These are phyloP conservation scores for Chlorodrepanis virens DNA, from an alignment of 2,113 vertebrate genomes.

Conservation along the genomic window DNA sequence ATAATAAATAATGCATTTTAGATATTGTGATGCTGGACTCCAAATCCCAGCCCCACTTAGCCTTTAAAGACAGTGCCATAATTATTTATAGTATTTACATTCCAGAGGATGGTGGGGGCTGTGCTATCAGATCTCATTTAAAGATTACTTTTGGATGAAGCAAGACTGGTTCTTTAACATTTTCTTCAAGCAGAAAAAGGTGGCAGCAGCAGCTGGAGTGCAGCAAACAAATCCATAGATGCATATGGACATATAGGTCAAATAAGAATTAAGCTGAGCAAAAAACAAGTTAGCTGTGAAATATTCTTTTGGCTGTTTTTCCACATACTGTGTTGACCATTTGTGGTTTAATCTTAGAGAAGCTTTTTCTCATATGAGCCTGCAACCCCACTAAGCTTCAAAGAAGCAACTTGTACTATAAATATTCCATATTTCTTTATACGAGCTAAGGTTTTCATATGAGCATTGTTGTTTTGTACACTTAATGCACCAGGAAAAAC, in stretches of 20 bases:
- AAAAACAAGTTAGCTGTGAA: neutral
- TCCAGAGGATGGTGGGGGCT: neutral
- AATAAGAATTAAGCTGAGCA: neutral
- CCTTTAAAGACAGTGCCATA: neutral
- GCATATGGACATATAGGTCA: constrained; percentile 15
- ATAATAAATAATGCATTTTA: constrained; percentile 6
- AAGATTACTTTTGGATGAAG: neutral
- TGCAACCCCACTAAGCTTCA: neutral
- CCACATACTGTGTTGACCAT: neutral
- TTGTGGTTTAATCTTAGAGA: neutral
- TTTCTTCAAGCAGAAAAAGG: constrained; percentile 11
- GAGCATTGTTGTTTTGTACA: neutral
- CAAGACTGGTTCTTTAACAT: neutral
- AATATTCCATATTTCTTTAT: neutral
- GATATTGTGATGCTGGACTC: neutral
- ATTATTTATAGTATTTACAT: constrained; percentile 8
- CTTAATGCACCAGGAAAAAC: neutral
- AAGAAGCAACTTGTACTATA: neutral
- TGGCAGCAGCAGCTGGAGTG: neutral
- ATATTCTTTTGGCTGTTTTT: neutral
- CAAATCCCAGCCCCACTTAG: neutral
- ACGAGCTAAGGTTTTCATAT: neutral
- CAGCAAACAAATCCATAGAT: neutral
- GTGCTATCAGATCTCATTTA: neutral
- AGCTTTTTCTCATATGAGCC: neutral